A percentile compares a stretch with the other conserved stretches of the same genome.
These are phyloP conservation scores for Acleris laterana DNA, from an alignment of 2,888 invertebrate species.

Conservation along the genomic window DNA sequence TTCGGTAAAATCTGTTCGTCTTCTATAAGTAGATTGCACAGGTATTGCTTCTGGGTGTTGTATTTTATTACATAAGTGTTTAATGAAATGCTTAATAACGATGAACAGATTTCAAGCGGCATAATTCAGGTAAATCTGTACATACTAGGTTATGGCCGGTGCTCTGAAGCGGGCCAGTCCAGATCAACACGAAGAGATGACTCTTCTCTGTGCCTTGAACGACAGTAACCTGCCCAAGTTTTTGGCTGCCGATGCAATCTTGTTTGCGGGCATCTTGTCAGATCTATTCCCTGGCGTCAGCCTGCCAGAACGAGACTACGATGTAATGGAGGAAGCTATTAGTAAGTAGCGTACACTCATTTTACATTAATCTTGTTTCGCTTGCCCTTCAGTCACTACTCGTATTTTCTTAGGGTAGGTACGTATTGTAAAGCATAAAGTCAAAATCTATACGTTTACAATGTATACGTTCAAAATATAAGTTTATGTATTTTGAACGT, in stretches of 20 bases:
- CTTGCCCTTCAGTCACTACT: no score
- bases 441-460: no score
- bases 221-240: conserved; percentile 97
- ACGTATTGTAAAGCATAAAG: no score
- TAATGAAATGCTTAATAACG: neutral
- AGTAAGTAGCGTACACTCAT: conserved; percentile 52
- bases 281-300: conserved; percentile 94
- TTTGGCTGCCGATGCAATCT: conserved; percentile 91
- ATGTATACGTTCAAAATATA: no score
- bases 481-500: no score
- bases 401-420: no score
- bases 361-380: neutral
- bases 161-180: conserved; percentile 93
- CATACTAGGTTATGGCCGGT: conserved; percentile 91
- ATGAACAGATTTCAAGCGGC: neutral
- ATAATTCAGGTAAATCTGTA: neutral
- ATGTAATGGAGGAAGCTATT: conserved; percentile 88
- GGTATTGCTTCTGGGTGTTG: no score
- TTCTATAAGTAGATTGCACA: no score
- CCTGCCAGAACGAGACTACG: conserved; percentile 92
- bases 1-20: no score
- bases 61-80: no score
- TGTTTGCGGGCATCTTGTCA: conserved; percentile 94
- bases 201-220: conserved; percentile 92
- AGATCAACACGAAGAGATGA: conserved; percentile 92